These are phyloP conservation scores for Apis cerana DNA, from an alignment of 1,140 invertebrate species.

Conservation along the genomic window DNA sequence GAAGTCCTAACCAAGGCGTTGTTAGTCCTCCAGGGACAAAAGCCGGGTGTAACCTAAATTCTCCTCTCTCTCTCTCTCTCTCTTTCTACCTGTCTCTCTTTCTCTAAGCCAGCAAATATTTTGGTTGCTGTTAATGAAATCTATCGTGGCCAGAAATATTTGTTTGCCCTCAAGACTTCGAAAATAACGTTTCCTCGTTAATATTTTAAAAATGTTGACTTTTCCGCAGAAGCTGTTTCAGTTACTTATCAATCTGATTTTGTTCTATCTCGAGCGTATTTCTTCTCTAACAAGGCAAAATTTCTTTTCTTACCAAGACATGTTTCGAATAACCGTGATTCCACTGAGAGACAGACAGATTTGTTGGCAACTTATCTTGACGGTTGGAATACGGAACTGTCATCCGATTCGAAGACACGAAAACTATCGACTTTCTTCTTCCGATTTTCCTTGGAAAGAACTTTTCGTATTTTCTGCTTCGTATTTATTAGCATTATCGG, in stretches of 20 bases:
- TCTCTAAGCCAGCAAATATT: not conserved
- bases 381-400: not conserved
- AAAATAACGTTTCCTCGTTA: no score
- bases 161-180: not conserved
- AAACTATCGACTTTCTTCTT: not conserved
- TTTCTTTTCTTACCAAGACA: not conserved
- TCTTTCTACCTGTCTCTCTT: no score
- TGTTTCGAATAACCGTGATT: not conserved
- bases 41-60: not conserved
- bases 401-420: not conserved
- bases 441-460: not conserved
- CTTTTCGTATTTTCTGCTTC: not conserved
- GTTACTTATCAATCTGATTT: not conserved
- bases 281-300: not conserved
- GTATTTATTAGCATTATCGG: not conserved
- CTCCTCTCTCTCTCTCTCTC: no score
- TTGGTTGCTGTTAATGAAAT: not conserved
- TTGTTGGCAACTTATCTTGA: not conserved
- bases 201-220: no score
- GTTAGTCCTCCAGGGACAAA: not conserved
- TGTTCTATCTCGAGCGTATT: not conserved
- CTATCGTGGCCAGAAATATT: not conserved
- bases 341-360: not conserved
- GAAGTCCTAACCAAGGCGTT: slow-evolving; percentile 7
- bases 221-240: no score